Evolutionary conservation across 2,888 invertebrate genomes (phyloP), one percentile per base, ranked within the genome.

Genomic region (Priocnemis perturbator): DNA sequence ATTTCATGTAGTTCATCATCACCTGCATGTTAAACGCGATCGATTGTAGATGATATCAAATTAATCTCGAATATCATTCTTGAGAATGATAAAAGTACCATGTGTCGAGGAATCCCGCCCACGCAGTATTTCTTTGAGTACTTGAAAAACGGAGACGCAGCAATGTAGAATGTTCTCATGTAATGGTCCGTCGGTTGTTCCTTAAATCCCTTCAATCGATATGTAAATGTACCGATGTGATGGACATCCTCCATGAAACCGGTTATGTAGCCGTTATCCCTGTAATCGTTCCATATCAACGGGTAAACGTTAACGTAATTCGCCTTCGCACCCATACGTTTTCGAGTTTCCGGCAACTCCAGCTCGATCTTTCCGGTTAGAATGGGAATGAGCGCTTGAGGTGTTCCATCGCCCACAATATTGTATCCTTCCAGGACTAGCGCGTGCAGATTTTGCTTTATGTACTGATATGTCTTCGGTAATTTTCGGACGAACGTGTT

Each of bases 181-280:
- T 97, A 98, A 88, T 98, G 97, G 89, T 98, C 96, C 0, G 97
- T 96, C 0, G 98, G 98, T 78, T 93, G 93, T 2, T 91, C 89
- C 45, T 90, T 89, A 88, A 98, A 98, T 0, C 98, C 98, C 77
- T 95, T 95, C 85, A 98, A 91, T 9, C 98, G 92, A 88, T 96
- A 97, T 1, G 96, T 96, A 86, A 98, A 98, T 0, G 96, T 97
- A 0, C 97, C 97, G 23, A 95, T 92, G 82, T 92, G 90, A 0
- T 96, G 95, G 79, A 94, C 92, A 86, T 98, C 98, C 86, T 98
- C 98, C 81, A 95, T 94, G 87, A 95, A 98, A 0, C 94, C 95
- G 1, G 96, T 95, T 26, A 93, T 91, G 69, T 90, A 91, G 82
- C 96, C 95, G 60, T 92, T 91, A 1, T 92, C 89, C 62, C 92